Evolutionary conservation across 37 sponge, comb jelly and placozoan species (phyloP), one percentile per base, ranked within the genome.

Genomic region (Theonella swinhoei): DNA sequence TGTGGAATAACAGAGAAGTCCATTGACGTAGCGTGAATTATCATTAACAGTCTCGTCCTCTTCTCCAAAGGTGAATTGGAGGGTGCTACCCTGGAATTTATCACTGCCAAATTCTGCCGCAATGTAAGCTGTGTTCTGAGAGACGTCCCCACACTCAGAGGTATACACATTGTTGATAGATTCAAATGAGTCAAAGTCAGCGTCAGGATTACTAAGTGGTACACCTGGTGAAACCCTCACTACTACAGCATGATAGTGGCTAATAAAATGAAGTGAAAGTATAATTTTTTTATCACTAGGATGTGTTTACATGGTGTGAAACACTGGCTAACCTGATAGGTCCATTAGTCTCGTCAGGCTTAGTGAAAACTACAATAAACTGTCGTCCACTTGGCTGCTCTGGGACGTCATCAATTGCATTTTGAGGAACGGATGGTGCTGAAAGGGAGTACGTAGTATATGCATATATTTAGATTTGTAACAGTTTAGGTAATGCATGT

Each of bases 301-400:
- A 22, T 59, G 20, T 14, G 14, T 14, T 59, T 59, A 14, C 20
- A 65, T 31, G 20, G 17, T 33, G 36, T 11, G 26, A 17, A 33
- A 59, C 20, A n/a, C n/a, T n/a, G n/a, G n/a, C n/a, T n/a, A 20
- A 91, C 92, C 92, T 91, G 58, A 91, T 91, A 4, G 62, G 84
- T 82, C 92, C 92, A 91, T 87, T 87, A 0, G 23, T 72, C 36
- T 34, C 9, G n/a, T 47, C 54, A 14, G 54, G 54, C 54, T 47
- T 47, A 14, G 7, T 47, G 54, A 47, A 47, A 47, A 47, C 54
- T 17, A 47, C 54, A 17, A 14, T 17, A 14, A 47, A 47, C 54
- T 47, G 54, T 14, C 54, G 7, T 47, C 54, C 54, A 47, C 54
- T 14, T 47, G 54, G 54, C 54, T 47, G 54, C 14, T 47, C 11